Percentiles rank a stretch among this genome's conserved stretches.
Conservation (phyloP, 1,140 invertebrate genomes). For the Apocrypta bakeri region DNA sequence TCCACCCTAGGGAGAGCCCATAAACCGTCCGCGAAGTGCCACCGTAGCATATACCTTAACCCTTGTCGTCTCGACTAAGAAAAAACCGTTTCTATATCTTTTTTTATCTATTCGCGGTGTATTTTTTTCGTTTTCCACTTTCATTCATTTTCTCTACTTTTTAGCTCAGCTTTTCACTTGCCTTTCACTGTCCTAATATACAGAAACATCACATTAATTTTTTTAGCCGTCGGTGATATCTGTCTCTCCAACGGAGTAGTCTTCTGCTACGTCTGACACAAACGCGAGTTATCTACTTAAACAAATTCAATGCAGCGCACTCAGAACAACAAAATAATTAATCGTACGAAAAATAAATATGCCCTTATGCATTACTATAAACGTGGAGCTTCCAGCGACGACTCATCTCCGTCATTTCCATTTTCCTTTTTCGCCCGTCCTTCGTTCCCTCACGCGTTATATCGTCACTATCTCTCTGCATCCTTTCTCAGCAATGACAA, state of each 20-base stretch:
- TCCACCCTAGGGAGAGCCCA: constrained; percentile 50
- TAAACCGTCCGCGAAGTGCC: constrained; percentile 57
- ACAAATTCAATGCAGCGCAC: not conserved
- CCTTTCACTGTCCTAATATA: not conserved
- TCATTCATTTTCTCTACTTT: not conserved
- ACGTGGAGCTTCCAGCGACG: too few species aligned
- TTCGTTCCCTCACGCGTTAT: not conserved
- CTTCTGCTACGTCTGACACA: not conserved
- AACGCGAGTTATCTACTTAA: not conserved
- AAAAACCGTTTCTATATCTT: constrained; percentile 40
- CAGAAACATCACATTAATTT: too few species aligned
- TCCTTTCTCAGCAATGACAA: not conserved
- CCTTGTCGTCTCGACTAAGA: not conserved
- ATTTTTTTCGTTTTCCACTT: constrained; percentile 55
- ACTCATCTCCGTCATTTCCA: constrained; percentile 27
- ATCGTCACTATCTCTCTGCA: not conserved
- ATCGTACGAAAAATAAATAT: too few species aligned
- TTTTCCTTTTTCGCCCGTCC: constrained; percentile 17
- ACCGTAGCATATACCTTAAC: not conserved
- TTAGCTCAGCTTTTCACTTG: not conserved
- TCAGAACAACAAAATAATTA: too few species aligned
- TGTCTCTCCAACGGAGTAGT: not conserved
- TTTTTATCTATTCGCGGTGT: constrained; percentile 53
- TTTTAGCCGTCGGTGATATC: too few species aligned
- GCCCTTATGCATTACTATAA: too few species aligned